phyloP scores from a whole-genome alignment of 2,888 invertebrate species.

The Bellardia pandia region DNA sequence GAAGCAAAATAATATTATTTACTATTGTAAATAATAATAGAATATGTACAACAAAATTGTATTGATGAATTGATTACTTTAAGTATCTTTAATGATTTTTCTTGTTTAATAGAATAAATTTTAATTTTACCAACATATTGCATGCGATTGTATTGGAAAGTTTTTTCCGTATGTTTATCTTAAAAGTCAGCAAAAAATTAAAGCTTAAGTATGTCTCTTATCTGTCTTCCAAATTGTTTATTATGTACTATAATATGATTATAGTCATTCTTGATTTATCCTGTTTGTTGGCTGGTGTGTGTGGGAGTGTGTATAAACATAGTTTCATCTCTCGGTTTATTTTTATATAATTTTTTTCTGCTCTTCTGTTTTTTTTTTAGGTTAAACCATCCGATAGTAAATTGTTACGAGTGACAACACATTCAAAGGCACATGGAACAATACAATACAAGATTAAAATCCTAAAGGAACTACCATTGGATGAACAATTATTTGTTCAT shows the following conservation, averaged over 20 bases:
- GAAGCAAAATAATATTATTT: too few species aligned
- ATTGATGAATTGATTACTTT: background rate
- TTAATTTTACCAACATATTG: constrained; percentile 26
- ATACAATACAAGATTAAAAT: constrained; percentile 82
- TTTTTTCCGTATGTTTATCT: background rate
- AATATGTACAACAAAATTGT: too few species aligned
- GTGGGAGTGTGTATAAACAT: constrained; percentile 6
- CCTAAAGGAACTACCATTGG: constrained; percentile 78
- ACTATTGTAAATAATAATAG: too few species aligned
- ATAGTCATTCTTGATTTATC: constrained; percentile 48
- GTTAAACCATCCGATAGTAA: constrained; percentile 82
- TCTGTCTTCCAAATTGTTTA: constrained; percentile 35
- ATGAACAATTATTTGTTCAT: constrained; percentile 81
- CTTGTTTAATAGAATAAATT: constrained; percentile 4
- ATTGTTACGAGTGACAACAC: constrained; percentile 79
- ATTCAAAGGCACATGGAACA: constrained; percentile 81
- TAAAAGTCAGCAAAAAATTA: background rate
- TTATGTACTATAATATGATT: constrained; percentile 43
- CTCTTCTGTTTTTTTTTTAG: constrained; percentile 74
- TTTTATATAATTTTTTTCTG: background rate
- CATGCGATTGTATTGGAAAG: background rate
- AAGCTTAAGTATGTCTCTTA: constrained; percentile 39
- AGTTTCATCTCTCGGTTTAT: constrained; percentile 21
- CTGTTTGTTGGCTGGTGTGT: background rate
- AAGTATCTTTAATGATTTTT: background rate